Conservation (phyloP, 2,888 invertebrate species). For the Prosopocoilus inquinatus region DNA sequence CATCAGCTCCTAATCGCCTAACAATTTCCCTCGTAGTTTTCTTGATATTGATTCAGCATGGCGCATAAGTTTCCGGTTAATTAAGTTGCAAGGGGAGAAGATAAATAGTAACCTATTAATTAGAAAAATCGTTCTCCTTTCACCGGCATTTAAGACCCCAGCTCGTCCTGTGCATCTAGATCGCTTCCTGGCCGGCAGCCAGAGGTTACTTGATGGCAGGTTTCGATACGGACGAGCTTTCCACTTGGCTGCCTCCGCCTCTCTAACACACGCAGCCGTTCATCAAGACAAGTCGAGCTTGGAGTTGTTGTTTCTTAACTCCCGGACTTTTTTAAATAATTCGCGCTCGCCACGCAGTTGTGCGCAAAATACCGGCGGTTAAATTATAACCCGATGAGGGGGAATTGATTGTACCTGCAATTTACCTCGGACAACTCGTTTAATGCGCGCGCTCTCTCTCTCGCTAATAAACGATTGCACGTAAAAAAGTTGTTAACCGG, state of each 20-base stretch:
- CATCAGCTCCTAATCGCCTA: too few species aligned
- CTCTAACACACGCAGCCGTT: slow-evolving; percentile 20
- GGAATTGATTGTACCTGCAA: not conserved
- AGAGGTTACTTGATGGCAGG: slow-evolving; percentile 27
- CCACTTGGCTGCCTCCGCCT: slow-evolving; percentile 19
- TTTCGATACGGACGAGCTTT: slow-evolving; percentile 29
- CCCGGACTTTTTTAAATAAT: not conserved
- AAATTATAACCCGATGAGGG: slow-evolving; percentile 1
- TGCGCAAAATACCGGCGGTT: slow-evolving; percentile 8
- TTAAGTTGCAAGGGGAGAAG: not conserved
- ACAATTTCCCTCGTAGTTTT: too few species aligned
- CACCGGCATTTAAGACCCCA: not conserved
- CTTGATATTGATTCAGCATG: too few species aligned
- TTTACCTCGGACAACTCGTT: not conserved
- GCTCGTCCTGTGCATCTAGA: slow-evolving; percentile 1
- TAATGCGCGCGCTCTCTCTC: not conserved
- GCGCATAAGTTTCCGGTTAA: not conserved
- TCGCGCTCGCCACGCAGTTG: slow-evolving; percentile 11
- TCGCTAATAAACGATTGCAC: slow-evolving; percentile 1
- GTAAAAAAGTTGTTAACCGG: slow-evolving; percentile 1
- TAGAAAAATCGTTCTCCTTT: slow-evolving; percentile 1
- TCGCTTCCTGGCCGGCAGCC: slow-evolving; percentile 34
- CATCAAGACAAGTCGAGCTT: slow-evolving; percentile 17
- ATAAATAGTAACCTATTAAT: not conserved
- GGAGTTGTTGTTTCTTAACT: not conserved